A percentile compares a stretch with the other conserved stretches of the same genome.
phyloP scores from a whole-genome alignment of 2,888 invertebrate species.

The Ochlodes sylvanus region DNA sequence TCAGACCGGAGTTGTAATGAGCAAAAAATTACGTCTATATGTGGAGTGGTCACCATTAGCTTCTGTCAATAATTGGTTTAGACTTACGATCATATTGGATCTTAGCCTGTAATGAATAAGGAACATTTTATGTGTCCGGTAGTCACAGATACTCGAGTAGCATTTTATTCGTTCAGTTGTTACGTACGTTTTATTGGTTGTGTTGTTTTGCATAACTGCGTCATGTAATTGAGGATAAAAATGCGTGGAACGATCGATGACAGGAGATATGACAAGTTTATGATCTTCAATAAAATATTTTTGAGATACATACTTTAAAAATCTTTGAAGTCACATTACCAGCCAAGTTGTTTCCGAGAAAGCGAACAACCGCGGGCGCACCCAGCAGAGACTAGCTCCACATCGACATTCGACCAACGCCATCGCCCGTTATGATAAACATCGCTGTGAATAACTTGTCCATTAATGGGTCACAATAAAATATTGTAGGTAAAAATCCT shows the following conservation, averaged over 20 bases:
- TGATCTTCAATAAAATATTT: too few relatives aligned
- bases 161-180: background rate
- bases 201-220: slow-evolving; percentile 4
- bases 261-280: background rate
- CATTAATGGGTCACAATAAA: too few relatives aligned
- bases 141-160: background rate
- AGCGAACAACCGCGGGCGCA: too few relatives aligned
- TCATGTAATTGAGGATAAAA: slow-evolving; percentile 14
- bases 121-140: background rate
- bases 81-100: background rate
- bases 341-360: too few relatives aligned
- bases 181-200: background rate
- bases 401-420: too few relatives aligned
- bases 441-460: too few relatives aligned
- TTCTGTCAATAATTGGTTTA: slow-evolving; percentile 7
- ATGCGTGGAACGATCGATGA: background rate
- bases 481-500: too few relatives aligned
- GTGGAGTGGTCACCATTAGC: slow-evolving; percentile 22
- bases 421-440: too few relatives aligned
- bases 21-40: slow-evolving; percentile 40
- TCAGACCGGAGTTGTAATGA: slow-evolving; percentile 30
- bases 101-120: slow-evolving; percentile 3
- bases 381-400: too few relatives aligned
- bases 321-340: too few relatives aligned
- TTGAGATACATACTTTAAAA: too few relatives aligned